phyloP scores from a whole-genome alignment of 2,113 vertebrate genomes.

The Hippolais icterina region DNA sequence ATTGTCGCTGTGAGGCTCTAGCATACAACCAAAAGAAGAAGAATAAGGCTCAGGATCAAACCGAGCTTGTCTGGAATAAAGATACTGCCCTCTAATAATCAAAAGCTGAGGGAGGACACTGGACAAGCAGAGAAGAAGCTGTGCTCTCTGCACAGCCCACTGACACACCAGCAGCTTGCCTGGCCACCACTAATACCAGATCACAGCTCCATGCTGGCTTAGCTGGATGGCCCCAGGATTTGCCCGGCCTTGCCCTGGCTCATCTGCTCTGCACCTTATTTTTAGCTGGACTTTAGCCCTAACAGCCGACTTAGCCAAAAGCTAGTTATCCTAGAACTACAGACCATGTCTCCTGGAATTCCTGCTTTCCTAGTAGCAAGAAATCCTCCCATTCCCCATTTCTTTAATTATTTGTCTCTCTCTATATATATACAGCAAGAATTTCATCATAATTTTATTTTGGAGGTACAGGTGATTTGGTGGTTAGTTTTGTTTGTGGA shows the following conservation, averaged over 20 bases:
- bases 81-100: rapidly evolving
- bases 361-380: not conserved
- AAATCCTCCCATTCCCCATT: not conserved
- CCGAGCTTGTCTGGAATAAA: rapidly evolving
- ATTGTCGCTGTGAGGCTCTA: not conserved
- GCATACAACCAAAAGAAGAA: not conserved
- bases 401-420: not conserved
- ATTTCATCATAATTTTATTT: not conserved
- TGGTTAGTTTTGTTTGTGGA: not conserved
- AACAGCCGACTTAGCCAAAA: not conserved
- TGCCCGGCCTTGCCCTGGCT: not conserved
- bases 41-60: not conserved
- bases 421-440: not conserved
- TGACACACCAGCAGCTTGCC: not conserved
- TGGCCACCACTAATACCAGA: not conserved
- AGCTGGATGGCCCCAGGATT: not conserved
- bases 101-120: not conserved
- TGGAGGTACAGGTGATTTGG: not conserved
- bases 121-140: not conserved
- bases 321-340: not conserved
- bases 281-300: not conserved
- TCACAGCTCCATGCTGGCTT: not conserved
- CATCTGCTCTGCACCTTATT: constrained; percentile 16
- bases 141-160: not conserved
- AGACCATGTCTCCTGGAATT: not conserved